Percentiles rank a stretch among this genome's conserved stretches.
phyloP scores from a whole-genome alignment of 1,140 invertebrate genomes.

The Oreohelix idahoensis region DNA sequence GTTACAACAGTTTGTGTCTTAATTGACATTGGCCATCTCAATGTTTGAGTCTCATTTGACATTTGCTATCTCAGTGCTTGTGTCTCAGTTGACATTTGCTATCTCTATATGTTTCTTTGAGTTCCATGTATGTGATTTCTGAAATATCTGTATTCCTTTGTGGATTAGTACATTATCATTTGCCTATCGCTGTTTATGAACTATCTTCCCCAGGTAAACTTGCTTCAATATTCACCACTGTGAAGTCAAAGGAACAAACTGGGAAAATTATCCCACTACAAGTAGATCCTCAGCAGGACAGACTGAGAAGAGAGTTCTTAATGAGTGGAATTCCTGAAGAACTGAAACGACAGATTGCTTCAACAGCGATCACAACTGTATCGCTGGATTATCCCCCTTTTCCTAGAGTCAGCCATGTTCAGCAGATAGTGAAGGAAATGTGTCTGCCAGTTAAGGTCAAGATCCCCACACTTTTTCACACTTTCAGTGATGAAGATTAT shows the following conservation, averaged over 20 bases:
- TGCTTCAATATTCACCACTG: conserved; percentile 60
- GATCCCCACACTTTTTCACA: neutral
- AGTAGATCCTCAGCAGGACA: conserved; percentile 53
- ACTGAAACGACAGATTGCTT: conserved; percentile 48
- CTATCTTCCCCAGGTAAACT: conserved; percentile 37
- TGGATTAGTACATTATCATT: too few relatives aligned
- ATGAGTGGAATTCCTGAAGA: conserved; percentile 66
- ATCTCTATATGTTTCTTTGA: too few relatives aligned
- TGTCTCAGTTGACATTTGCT: too few relatives aligned
- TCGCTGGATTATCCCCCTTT: conserved; percentile 51
- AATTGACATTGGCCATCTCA: too few relatives aligned
- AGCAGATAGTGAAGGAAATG: conserved; percentile 44
- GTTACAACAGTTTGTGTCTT: too few relatives aligned
- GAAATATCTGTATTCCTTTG: too few relatives aligned
- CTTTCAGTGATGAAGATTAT: neutral
- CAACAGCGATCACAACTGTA: neutral
- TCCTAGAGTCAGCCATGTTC: conserved; percentile 56
- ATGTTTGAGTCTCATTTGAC: too few relatives aligned
- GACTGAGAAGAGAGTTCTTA: conserved; percentile 58
- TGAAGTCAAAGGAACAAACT: conserved; percentile 35
- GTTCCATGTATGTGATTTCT: too few relatives aligned
- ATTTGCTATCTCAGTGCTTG: too few relatives aligned
- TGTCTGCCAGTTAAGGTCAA: neutral
- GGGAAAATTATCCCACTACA: conserved; percentile 13
- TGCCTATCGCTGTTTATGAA: too few relatives aligned